phyloP scores from a whole-genome alignment of 2,888 invertebrate genomes.

The Hylaea fasciaria region DNA sequence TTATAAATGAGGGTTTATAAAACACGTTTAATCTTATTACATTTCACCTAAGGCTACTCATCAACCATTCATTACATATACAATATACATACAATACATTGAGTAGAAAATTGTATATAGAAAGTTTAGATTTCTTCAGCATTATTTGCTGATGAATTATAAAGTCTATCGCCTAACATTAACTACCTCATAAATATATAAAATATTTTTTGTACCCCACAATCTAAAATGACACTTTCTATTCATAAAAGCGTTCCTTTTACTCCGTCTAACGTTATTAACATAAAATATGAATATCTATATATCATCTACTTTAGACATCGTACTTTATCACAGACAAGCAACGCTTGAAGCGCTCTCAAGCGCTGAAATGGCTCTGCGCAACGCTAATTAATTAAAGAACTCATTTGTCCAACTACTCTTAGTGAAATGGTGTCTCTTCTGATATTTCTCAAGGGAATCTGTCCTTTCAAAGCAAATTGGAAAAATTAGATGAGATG shows the following conservation, averaged over 20 bases:
- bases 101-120: too few species aligned
- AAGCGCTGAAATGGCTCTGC: conserved; percentile 4
- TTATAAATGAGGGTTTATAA: too few species aligned
- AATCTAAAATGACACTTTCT: too few species aligned
- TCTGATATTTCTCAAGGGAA: conserved; percentile 4
- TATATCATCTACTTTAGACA: conserved; percentile 12
- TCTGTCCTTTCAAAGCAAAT: conserved; percentile 5
- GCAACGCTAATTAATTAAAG: conserved; percentile 19
- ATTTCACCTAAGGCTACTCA: too few species aligned
- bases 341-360: conserved; percentile 11
- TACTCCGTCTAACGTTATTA: conserved; percentile 12
- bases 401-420: conserved; percentile 12
- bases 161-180: too few species aligned
- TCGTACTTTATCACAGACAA: conserved; percentile 7
- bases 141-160: too few species aligned
- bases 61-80: too few species aligned
- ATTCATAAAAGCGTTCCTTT: background rate
- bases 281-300: conserved; percentile 15
- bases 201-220: background rate
- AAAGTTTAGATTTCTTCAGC: too few species aligned
- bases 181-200: too few species aligned
- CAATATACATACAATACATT: too few species aligned
- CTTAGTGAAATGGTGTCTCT: conserved; percentile 5
- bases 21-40: too few species aligned
- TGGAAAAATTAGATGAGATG: conserved; percentile 1